Evolutionary conservation across 2,888 invertebrate genomes (phyloP).

Genomic region (Spodoptera picta): DNA sequence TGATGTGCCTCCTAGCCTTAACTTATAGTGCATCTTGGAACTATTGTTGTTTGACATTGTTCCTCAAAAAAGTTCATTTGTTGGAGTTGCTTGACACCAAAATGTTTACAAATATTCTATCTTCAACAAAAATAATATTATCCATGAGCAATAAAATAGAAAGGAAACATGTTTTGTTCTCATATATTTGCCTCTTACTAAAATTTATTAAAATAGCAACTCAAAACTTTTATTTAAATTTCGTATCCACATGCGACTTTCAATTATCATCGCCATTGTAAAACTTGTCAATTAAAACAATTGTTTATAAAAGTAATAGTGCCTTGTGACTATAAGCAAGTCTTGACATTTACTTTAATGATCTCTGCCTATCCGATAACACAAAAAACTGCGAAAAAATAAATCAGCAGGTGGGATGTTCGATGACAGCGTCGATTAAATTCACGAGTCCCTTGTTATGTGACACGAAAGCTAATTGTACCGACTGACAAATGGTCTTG

Average conservation of each 20-base stretch:
- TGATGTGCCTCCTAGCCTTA: no score
- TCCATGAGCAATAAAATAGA: no score
- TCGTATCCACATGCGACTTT: not conserved
- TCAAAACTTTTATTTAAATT: no score
- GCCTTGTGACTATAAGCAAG: slow-evolving; percentile 16
- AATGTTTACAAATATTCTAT: no score
- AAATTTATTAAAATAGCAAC: no score
- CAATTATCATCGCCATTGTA: not conserved
- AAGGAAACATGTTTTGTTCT: no score
- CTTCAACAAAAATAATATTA: no score
- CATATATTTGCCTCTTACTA: no score
- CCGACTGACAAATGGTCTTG: slow-evolving; percentile 54
- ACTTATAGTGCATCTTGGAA: no score
- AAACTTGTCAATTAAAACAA: slow-evolving; percentile 20
- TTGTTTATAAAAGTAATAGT: slow-evolving; percentile 11
- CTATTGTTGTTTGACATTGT: no score
- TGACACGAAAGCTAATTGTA: slow-evolving; percentile 52
- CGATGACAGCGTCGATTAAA: slow-evolving; percentile 53
- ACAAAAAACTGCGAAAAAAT: slow-evolving; percentile 36
- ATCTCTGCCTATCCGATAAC: slow-evolving; percentile 17
- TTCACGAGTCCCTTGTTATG: slow-evolving; percentile 43
- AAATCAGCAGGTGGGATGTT: slow-evolving; percentile 58
- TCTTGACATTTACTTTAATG: slow-evolving; percentile 38
- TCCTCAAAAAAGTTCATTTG: no score
- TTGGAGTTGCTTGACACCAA: no score